phyloP scores from a whole-genome alignment of 2,888 invertebrate genomes.

The Matsumyia berberina region DNA sequence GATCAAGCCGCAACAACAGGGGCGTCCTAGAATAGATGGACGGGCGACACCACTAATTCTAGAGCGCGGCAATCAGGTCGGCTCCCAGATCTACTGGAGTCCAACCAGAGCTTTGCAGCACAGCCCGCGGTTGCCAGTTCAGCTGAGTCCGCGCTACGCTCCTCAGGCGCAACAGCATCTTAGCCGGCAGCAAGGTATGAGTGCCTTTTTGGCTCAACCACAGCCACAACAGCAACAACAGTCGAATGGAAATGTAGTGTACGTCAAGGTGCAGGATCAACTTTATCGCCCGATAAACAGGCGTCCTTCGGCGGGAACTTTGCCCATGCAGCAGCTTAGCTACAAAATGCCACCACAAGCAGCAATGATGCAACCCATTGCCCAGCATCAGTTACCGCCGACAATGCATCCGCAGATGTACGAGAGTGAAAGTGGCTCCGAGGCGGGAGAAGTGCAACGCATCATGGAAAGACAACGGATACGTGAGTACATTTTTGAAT shows the following conservation, averaged over 20 bases:
- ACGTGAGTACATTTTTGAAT: slow-evolving; percentile 52
- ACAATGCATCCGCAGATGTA: slow-evolving; percentile 80
- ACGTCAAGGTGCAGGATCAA: slow-evolving; percentile 74
- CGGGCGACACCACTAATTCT: slow-evolving; percentile 82
- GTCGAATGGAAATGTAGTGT: slow-evolving; percentile 68
- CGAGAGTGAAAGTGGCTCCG: slow-evolving; percentile 90
- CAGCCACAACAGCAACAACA: slow-evolving; percentile 67
- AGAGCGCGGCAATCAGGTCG: slow-evolving; percentile 80
- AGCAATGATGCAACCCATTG: slow-evolving; percentile 44
- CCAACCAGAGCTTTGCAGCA: slow-evolving; percentile 80
- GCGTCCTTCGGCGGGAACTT: slow-evolving; percentile 63
- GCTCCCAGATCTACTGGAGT: slow-evolving; percentile 82
- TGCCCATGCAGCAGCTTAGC: slow-evolving; percentile 58
- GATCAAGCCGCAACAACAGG: slow-evolving; percentile 73
- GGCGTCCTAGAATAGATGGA: slow-evolving; percentile 79
- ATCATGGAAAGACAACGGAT: slow-evolving; percentile 83
- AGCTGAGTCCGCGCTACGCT: slow-evolving; percentile 79
- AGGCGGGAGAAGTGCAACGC: slow-evolving; percentile 89
- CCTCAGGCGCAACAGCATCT: slow-evolving; percentile 77
- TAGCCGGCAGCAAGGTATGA: slow-evolving; percentile 60
- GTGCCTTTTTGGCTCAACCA: slow-evolving; percentile 39
- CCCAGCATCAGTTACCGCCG: slow-evolving; percentile 45
- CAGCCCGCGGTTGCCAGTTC: slow-evolving; percentile 78
- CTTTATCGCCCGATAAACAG: slow-evolving; percentile 68
- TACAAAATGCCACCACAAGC: slow-evolving; percentile 65